Conservation (phyloP, 1,140 invertebrate genomes). For the Probaryconus sp. region DNA sequence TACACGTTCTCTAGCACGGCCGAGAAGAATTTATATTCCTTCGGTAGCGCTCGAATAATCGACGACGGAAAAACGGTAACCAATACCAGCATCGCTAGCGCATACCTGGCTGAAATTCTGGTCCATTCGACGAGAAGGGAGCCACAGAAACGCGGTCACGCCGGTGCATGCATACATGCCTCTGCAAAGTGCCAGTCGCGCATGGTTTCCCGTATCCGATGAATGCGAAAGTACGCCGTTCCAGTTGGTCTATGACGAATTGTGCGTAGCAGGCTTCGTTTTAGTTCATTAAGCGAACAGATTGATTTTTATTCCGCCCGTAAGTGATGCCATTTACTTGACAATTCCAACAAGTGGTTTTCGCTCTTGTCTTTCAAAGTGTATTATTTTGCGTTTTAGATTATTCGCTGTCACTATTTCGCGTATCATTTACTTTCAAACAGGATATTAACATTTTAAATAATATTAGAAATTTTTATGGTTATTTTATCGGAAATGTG, state of each 20-base stretch:
- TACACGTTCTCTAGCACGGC: constrained; percentile 3
- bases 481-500: too few relatives aligned
- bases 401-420: too few relatives aligned
- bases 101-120: constrained; percentile 1
- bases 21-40: not conserved
- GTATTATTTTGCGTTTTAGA: too few relatives aligned
- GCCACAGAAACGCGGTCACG: constrained; percentile 47
- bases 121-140: constrained; percentile 20
- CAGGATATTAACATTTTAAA: too few relatives aligned
- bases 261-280: constrained; percentile 25
- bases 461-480: too few relatives aligned
- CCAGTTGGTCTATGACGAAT: constrained; percentile 31
- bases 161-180: constrained; percentile 36
- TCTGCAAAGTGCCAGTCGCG: constrained; percentile 34
- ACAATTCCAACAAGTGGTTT: not conserved
- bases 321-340: constrained; percentile 4
- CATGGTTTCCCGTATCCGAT: constrained; percentile 34
- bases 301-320: constrained; percentile 12
- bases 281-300: not conserved
- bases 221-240: constrained; percentile 37
- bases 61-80: constrained; percentile 11
- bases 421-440: too few relatives aligned
- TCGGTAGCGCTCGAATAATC: not conserved
- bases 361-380: too few relatives aligned
- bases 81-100: constrained; percentile 2